Evolutionary conservation across 2,797 vertebrate genomes (phyloP), one percentile per base, ranked within the genome.

Genomic region (Fistularia tabacaria): DNA sequence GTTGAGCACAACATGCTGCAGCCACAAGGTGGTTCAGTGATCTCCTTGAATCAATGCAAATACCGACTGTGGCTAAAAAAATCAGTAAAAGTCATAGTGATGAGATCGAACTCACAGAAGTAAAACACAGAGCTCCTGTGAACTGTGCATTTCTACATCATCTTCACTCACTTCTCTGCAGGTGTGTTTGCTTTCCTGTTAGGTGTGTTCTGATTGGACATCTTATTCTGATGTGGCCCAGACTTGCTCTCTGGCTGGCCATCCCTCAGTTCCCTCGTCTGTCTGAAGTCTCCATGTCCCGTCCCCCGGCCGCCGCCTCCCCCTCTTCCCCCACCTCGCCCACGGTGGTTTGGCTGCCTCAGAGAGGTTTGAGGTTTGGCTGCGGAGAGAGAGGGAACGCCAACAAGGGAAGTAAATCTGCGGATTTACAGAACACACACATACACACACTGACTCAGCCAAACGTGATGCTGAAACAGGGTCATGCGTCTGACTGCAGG

Each of bases 341-440:
- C 68, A 0, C 73, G 76, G 63, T 81, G 74, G 64, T 74, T 81
- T 1, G 86, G 87, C 70, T 88, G 88, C 77, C 87, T 87, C 71
- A 90, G 81, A 64, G 84, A 89, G 57, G 81, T 87, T 71, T 89
- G 85, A 71, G 84, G 84, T 74, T 88, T 88, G 66, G 87, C 87
- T 88, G 73, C 48, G 36, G 15, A 67, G 11, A 62, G 37, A 39
- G 12, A 59, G 15, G 62, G 25, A 25, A 25, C 2, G 25, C 25
- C 25, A 25, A 25, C 25, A 25, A 25, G 25, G 2, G 25, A 40
- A 49, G 53, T 40, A 57, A 62, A 57, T 48, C 55, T 46, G 36
- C 45, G 38, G 10, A 54, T 66, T 25, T 25, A 25, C 25, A 25
- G 25, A 25, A 25, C 25, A 25, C 41, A 54, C 12, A 54, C 47